A percentile compares a stretch with the other conserved stretches of the same genome.
phyloP scores from a whole-genome alignment of 35 echinoderm and acorn worm genomes.

The Lytechinus pictus region DNA sequence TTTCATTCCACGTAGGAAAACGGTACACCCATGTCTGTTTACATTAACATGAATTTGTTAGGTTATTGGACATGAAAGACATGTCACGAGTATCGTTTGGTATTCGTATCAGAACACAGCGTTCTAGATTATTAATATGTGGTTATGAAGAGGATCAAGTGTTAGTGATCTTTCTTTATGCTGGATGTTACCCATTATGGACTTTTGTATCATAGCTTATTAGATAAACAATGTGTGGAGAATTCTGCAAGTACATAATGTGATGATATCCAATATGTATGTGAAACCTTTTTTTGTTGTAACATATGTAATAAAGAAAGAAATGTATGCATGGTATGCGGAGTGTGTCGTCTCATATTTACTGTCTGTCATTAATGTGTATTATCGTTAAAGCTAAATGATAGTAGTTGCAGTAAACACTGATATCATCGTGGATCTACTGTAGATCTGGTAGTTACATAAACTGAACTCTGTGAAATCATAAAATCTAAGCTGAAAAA shows the following conservation, averaged over 20 bases:
- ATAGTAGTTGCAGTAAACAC: too few species aligned
- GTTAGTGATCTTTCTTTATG: background rate
- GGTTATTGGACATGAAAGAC: background rate
- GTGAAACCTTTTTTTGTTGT: background rate
- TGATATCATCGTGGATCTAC: too few species aligned
- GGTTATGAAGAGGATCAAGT: background rate
- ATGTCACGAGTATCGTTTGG: background rate
- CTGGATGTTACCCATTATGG: background rate
- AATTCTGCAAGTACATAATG: background rate
- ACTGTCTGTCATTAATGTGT: background rate
- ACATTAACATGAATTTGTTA: background rate
- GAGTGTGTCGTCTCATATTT: background rate
- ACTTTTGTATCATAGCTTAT: slow-evolving; percentile 3
- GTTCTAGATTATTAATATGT: background rate
- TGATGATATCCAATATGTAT: background rate
- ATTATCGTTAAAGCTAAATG: too few species aligned
- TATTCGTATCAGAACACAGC: background rate
- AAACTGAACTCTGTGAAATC: too few species aligned
- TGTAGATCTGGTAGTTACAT: too few species aligned
- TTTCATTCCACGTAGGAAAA: background rate
- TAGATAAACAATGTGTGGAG: background rate
- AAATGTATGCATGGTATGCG: background rate
- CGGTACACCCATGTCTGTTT: background rate
- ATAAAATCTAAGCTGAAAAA: too few species aligned
- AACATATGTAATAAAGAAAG: background rate